Base-by-base conservation (phyloP, 2,797 vertebrate genomes). In the Spondyliosoma cantharus region DNA sequence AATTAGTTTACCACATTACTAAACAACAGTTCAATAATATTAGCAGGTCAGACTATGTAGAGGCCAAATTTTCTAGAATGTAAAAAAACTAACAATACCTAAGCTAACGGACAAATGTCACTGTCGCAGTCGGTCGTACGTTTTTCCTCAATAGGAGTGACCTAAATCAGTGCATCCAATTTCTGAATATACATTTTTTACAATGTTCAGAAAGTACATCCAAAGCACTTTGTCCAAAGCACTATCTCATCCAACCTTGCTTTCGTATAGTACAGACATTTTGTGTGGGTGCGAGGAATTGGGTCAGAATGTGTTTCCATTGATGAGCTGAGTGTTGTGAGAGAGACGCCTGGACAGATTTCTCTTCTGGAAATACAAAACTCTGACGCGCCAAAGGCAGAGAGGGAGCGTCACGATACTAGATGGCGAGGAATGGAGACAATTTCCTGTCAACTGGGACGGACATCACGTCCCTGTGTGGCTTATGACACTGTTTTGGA, bases 261-360 rank as follows among this genome's bases (percentile, higher is more conserved):
- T 74, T 52, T 58, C 24, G 17, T 74, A 43, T 15, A 69, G n/a
- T 12, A 25, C 62, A 48, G 32, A 63, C 46, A 62, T 43, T 77
- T 60, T 46, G 19, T 68, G 52, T 57, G 24, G 57, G 62, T 76
- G 60, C 69, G 22, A 73, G 61, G 54, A 91, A 91, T 2, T 85
- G 69, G 89, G 82, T 91, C 80, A 89, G 66, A 85, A 83, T 71
- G 66, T 76, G 64, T 83, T 88, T 80, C 78, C 58, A 83, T 71
- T 72, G 67, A 75, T 43, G 72, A 73, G 61, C n/a, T 7, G 70
- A 84, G 46, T 75, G 45, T 78, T 78, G 71, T 58, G 74, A 81
- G 56, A 75, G 71, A 83, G 85, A 78, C 17, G 0, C 66, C 74
- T 76, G 37, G 73, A 78, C 62, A 49, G 59, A 66, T 20, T 74